Conservation (phyloP, 2,797 vertebrate species). For the Crenichthys baileyi region DNA sequence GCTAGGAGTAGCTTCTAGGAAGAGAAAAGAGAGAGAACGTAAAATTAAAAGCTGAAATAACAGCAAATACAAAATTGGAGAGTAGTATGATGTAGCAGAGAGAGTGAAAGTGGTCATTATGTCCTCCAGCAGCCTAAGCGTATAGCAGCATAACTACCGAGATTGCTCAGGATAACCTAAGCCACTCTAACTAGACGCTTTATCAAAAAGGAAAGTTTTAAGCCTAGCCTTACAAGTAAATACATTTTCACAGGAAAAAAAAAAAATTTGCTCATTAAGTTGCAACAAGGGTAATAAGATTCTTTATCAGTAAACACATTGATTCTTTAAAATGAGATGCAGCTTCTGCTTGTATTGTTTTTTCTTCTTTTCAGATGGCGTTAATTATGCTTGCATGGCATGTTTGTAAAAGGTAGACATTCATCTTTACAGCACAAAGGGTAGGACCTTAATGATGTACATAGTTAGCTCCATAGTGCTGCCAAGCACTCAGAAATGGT, state of each 20-base stretch:
- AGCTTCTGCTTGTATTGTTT: constrained; percentile 47
- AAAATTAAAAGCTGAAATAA: too few species aligned
- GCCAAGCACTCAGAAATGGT: not conserved
- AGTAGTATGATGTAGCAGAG: too few species aligned
- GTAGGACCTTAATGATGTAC: constrained; percentile 6
- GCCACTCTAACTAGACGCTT: too few species aligned
- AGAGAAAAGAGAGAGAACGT: too few species aligned
- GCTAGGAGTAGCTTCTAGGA: too few species aligned
- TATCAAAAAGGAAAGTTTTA: too few species aligned
- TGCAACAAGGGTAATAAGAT: constrained; percentile 55
- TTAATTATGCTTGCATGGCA: constrained; percentile 24
- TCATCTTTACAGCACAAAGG: constrained; percentile 12
- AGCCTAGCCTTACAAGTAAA: too few species aligned
- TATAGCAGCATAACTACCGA: too few species aligned
- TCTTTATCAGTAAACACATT: constrained; percentile 59
- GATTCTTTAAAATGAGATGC: constrained; percentile 62
- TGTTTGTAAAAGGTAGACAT: constrained; percentile 16
- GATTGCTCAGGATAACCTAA: too few species aligned
- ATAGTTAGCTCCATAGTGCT: not conserved
- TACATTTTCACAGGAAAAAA: not conserved
- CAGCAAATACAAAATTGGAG: too few species aligned
- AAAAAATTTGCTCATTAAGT: not conserved
- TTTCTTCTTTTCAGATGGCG: constrained; percentile 42
- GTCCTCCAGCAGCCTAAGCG: too few species aligned
- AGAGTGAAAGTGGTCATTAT: too few species aligned